Evolutionary conservation across 64 coral and sea anemone species (phyloP).

Genomic region (Exaiptasia diaphana): DNA sequence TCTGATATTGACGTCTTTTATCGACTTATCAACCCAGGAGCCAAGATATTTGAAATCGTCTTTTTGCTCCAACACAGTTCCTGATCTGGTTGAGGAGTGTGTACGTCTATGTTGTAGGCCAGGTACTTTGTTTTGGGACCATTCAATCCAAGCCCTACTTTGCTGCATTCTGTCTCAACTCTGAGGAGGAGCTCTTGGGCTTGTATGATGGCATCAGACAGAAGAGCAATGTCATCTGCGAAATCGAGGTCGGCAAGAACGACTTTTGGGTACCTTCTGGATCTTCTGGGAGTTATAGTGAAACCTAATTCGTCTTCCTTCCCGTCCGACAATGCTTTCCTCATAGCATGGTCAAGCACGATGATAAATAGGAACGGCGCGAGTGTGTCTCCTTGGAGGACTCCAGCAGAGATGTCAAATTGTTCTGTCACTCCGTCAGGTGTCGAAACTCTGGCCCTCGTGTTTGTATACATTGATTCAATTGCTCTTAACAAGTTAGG

Average conservation of each 20-base stretch:
- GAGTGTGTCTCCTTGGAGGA: not conserved
- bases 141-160: not conserved
- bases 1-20: too few species aligned
- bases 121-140: not conserved
- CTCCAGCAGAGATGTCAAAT: constrained; percentile 16
- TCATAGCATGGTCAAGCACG: not conserved
- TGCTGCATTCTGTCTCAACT: not conserved
- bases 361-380: not conserved
- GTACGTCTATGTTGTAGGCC: not conserved
- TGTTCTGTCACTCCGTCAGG: not conserved
- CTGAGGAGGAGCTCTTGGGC: not conserved
- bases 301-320: not conserved
- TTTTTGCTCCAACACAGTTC: too few species aligned
- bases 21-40: too few species aligned
- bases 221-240: too few species aligned
- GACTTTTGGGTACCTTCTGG: not conserved
- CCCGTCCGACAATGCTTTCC: not conserved
- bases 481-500: not conserved
- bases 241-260: not conserved
- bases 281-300: not conserved
- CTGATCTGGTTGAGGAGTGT: too few species aligned
- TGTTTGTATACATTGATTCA: not conserved
- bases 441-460: not conserved
- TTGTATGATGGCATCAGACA: not conserved
- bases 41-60: too few species aligned